A percentile compares a stretch with the other conserved stretches of the same genome.
Conservation (phyloP, 2,797 vertebrate genomes). For the Lithobates pipiens region DNA sequence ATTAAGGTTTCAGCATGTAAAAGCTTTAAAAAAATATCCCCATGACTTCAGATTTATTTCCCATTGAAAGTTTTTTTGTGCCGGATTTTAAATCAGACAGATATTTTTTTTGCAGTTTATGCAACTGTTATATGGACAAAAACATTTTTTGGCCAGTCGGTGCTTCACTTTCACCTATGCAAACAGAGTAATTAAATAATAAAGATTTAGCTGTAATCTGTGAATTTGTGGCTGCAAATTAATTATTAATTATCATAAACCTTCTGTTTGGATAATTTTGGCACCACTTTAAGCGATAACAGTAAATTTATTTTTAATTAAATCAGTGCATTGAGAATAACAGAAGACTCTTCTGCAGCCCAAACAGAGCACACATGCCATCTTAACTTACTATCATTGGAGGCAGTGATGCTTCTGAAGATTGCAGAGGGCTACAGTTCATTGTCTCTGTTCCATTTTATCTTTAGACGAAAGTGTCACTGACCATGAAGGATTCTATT, state of each 20-base stretch:
- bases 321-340: conserved; percentile 77
- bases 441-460: conserved; percentile 70
- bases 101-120: not conserved
- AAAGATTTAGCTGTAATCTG: conserved; percentile 71
- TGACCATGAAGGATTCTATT: conserved; percentile 62
- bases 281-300: conserved; percentile 80
- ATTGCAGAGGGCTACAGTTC: conserved; percentile 65
- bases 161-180: conserved; percentile 75
- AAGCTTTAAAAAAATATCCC: not conserved
- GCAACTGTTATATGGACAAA: not conserved
- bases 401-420: conserved; percentile 69
- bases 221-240: conserved; percentile 72
- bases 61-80: not conserved
- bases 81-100: not conserved
- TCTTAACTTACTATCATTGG: conserved; percentile 71
- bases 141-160: conserved; percentile 65
- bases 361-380: conserved; percentile 70
- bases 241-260: conserved; percentile 84
- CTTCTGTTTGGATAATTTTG: conserved; percentile 77
- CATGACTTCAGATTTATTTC: not conserved
- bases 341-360: conserved; percentile 69
- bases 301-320: conserved; percentile 87
- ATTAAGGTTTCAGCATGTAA: not conserved
- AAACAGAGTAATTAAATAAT: conserved; percentile 81
- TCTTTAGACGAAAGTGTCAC: conserved; percentile 52